These are phyloP conservation scores for Spheniscus humboldti DNA, from an alignment of 2,797 vertebrate genomes.

Conservation along the genomic window DNA sequence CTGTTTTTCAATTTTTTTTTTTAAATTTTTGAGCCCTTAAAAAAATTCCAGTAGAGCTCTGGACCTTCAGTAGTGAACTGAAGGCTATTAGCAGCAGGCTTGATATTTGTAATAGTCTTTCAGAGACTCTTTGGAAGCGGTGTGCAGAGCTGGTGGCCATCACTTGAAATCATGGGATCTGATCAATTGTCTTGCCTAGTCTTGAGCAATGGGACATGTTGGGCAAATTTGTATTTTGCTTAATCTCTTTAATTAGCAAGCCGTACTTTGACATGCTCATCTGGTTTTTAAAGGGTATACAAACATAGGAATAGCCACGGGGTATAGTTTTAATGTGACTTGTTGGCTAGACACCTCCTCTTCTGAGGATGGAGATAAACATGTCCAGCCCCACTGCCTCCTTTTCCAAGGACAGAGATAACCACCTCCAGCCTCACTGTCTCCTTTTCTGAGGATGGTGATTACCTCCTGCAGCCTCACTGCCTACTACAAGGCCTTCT, in stretches of 20 bases:
- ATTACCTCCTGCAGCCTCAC: background rate
- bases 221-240: background rate
- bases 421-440: background rate
- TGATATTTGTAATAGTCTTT: background rate
- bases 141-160: background rate
- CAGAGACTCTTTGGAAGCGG: background rate
- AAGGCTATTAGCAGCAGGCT: background rate
- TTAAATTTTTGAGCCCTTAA: background rate
- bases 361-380: background rate
- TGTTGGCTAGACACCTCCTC: background rate
- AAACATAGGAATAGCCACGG: background rate
- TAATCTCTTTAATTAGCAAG: background rate
- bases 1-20: background rate
- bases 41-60: background rate
- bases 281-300: background rate
- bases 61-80: background rate
- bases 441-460: background rate
- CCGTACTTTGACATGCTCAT: background rate
- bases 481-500: background rate
- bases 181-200: background rate
- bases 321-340: background rate
- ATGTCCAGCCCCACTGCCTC: background rate
- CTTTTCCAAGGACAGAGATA: background rate
- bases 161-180: background rate
- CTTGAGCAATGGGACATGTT: background rate